Evolutionary conservation across 2,888 invertebrate species (phyloP), one percentile per base, ranked within the genome.

Genomic region (Pheosia tremula): DNA sequence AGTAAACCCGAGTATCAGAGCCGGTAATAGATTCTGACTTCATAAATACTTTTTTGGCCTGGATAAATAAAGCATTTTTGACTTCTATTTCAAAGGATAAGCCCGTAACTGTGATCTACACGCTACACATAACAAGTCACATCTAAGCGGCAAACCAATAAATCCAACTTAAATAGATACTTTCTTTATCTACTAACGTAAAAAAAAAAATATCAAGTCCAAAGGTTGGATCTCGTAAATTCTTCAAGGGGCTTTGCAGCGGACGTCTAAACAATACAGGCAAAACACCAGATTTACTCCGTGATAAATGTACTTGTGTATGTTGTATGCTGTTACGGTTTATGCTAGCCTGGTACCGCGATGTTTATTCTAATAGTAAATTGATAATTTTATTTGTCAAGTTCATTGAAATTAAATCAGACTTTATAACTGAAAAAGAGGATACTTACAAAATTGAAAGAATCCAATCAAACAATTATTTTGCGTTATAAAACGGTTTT

Each of bases 211-310:
- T 70, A 74, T 75, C 69, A 69, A 65, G 63, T 66, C 52, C 59
- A 73, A 72, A 74, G 75, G 75, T 70, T 59, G 80, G 80, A 76
- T 76, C 76, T 80, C 83, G 74, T 84, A 83, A 84, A 84, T 84
- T 73, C 78, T 74, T 83, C 79, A 74, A 69, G 66, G 67, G 80
- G 80, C 71, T 82, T 83, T 78, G 71, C 61, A 47, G 69, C 69
- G 69, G 72, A 69, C 74, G 66, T 60, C 63, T 50, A 47, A 43
- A 65, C 63, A 70, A 64, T 62, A 60, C 59, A 60, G 24, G 57
- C 59, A 39, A 57, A 62, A 56, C 24, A 41, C n/a, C 57, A 58
- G 6, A 45, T 60, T 58, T 58, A 62, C 59, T 60, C 24, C 24
- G 50, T 67, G 57, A 60, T 56, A 61, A 58, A 61, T 71, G 58